phyloP scores from a whole-genome alignment of 2,888 invertebrate genomes.

The Andrena chrysosceles region DNA sequence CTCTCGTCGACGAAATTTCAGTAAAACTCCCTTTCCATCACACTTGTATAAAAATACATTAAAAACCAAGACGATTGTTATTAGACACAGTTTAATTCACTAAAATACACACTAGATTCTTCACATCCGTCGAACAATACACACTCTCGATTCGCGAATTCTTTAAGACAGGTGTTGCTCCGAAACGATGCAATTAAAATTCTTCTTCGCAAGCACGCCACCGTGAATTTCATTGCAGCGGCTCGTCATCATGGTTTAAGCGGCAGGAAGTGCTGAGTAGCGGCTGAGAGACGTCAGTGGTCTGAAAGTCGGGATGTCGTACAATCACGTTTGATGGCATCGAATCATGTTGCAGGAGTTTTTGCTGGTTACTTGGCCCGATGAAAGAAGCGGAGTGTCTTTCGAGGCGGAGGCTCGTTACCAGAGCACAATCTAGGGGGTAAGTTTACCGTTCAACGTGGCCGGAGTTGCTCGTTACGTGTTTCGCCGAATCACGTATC shows the following conservation, averaged over 20 bases:
- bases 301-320: not conserved
- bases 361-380: conserved; percentile 4
- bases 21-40: too few relatives aligned
- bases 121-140: not conserved
- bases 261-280: not conserved
- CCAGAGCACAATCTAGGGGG: conserved; percentile 32
- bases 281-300: conserved; percentile 4
- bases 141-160: not conserved
- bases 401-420: conserved; percentile 31
- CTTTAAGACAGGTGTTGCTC: too few relatives aligned
- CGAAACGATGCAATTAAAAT: not conserved
- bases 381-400: conserved; percentile 13
- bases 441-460: conserved; percentile 38
- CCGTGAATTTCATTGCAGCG: not conserved
- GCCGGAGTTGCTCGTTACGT: conserved; percentile 56
- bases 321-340: not conserved
- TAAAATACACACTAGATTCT: not conserved
- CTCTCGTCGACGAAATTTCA: not conserved
- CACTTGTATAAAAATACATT: too few relatives aligned
- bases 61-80: too few relatives aligned
- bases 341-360: conserved; percentile 31
- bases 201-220: too few relatives aligned
- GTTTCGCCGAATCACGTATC: conserved; percentile 66
- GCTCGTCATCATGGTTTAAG: conserved; percentile 3
- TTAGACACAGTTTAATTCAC: too few relatives aligned